Evolutionary conservation across 2,888 invertebrate species (phyloP), one percentile per base, ranked within the genome.

Genomic region (Hirudinaria manillensis): DNA sequence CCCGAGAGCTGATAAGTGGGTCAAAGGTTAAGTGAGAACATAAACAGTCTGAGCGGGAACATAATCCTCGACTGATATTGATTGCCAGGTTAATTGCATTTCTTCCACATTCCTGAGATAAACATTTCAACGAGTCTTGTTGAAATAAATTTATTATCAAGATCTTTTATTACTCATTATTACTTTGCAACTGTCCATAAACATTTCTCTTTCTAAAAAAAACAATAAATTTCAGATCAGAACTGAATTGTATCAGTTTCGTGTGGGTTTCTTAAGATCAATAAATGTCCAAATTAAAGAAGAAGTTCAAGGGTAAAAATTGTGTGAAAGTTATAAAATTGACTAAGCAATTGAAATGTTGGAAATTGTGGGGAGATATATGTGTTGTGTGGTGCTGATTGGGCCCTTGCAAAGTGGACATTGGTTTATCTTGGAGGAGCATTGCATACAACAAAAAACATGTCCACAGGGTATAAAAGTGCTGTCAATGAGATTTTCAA

Each of bases 401-500:
- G 61, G 29, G 7, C 36, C 36, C 68, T 68, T 68, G 32, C 68
- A 68, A n/a, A 68, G 32, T 32, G 68, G 68, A 36, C 68, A 68
- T 16, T 36, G 32, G 36, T 13, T 32, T 13, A 68, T 68, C 32
- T 36, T 68, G 36, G 32, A 10, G 29, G 68, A 68, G 34, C 68
- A 68, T 34, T 68, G n/a, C n/a, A 29, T 34, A 34, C 68, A 68
- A 34, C 34, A 29, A 32, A 68, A 68, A 29, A 36, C 68, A 13
- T 68, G 68, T 34, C 68, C 68, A 36, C 68, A 68, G 34, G 68
- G 68, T 10, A 16, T 36, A 34, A 68, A 36, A 68, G 36, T 21
- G n/a, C 29, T 68, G 36, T 36, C 36, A 13, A 68, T 34, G n/a
- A n/a, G n/a, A 32, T 36, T 32, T 34, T 68, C 68, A 36, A 36